Conservation (phyloP, 2,797 vertebrate genomes). For the Dipus sagitta region DNA sequence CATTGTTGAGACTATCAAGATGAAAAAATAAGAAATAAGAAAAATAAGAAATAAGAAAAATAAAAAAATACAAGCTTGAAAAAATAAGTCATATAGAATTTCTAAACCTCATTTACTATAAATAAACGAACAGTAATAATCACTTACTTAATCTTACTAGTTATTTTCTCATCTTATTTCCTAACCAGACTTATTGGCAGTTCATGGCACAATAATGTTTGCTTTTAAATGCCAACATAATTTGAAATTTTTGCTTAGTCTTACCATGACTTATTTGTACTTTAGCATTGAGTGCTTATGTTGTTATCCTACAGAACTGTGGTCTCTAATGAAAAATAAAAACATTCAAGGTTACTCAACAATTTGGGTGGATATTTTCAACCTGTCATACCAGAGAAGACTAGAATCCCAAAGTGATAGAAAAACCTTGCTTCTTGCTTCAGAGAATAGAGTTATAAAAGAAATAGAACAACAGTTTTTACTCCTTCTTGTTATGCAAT, state of each 20-base stretch:
- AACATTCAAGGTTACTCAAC: neutral
- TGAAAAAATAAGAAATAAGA: slow-evolving; percentile 34
- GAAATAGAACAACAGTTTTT: slow-evolving; percentile 7
- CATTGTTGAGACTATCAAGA: neutral
- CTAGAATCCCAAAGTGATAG: neutral
- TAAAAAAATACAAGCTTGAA: too few species aligned
- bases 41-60: too few species aligned
- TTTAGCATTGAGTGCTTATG: neutral
- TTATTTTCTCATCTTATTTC: neutral
- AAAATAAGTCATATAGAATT: slow-evolving; percentile 10
- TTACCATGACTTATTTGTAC: neutral
- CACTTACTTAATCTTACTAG: neutral
- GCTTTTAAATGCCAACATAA: neutral
- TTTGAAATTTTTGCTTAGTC: neutral
- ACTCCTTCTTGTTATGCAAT: slow-evolving; percentile 41
- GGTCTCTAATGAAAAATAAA: neutral
- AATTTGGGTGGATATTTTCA: slow-evolving; percentile 35
- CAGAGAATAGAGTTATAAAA: slow-evolving; percentile 29
- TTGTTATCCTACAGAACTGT: slow-evolving; percentile 25
- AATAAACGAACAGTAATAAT: neutral
- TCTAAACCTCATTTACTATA: neutral
- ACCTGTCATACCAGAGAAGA: slow-evolving; percentile 16
- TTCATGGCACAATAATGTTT: neutral
- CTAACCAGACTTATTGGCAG: neutral
- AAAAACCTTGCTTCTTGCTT: slow-evolving; percentile 31